These are phyloP conservation scores for Microcebus griseorufus DNA, from an alignment of 2,113 vertebrate genomes.

Conservation along the genomic window DNA sequence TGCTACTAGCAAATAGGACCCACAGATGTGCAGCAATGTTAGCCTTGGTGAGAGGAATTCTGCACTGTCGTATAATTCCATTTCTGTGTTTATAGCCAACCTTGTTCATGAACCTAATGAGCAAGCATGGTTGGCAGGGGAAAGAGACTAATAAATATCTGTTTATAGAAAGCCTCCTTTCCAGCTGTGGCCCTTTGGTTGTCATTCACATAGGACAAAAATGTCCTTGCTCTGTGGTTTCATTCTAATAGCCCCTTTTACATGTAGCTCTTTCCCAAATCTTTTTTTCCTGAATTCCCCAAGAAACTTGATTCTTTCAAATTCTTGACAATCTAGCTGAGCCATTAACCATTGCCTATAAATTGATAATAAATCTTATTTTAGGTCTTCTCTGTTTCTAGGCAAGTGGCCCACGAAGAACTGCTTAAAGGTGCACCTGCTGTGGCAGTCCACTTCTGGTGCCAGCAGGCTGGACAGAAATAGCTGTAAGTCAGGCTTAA, in stretches of 20 bases:
- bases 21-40: background rate
- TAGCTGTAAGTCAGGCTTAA: background rate
- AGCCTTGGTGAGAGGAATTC: background rate
- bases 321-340: background rate
- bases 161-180: background rate
- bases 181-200: background rate
- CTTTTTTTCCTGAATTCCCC: background rate
- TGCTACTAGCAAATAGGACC: background rate
- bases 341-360: background rate
- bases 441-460: background rate
- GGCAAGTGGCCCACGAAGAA: background rate
- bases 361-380: background rate
- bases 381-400: background rate
- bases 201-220: background rate
- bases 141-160: background rate
- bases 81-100: background rate
- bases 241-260: background rate
- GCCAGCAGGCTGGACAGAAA: background rate
- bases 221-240: background rate
- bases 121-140: background rate
- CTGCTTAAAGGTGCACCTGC: background rate
- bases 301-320: background rate
- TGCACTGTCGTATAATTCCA: background rate
- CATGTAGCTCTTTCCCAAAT: background rate
- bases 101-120: background rate